phyloP scores from a whole-genome alignment of 2,888 invertebrate species.

The Eilema sororculum region DNA sequence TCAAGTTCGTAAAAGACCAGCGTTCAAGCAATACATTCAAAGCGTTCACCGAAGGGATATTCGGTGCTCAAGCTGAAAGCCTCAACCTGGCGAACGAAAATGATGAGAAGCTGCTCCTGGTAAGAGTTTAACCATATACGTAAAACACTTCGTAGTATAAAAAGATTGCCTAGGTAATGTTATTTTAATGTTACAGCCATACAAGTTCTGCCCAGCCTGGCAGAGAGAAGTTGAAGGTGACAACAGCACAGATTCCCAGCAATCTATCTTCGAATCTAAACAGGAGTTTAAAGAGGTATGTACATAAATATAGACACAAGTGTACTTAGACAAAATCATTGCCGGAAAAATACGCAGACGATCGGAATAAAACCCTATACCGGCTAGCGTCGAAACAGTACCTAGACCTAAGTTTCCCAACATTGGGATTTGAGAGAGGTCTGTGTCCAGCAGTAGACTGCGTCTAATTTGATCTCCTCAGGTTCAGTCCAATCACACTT shows the following conservation, averaged over 20 bases:
- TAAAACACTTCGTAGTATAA: neutral
- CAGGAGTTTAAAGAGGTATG: constrained; percentile 74
- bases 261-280: constrained; percentile 77
- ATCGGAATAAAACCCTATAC: no score
- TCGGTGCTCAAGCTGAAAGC: constrained; percentile 82
- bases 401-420: no score
- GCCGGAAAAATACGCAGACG: no score
- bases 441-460: no score
- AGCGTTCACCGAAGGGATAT: constrained; percentile 90
- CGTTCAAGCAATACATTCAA: constrained; percentile 88
- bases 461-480: no score
- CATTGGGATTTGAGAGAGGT: no score
- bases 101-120: constrained; percentile 79
- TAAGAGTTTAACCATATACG: constrained; percentile 45
- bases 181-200: no score
- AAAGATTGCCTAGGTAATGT: no score
- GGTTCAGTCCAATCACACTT: no score
- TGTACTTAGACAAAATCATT: no score
- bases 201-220: constrained; percentile 89
- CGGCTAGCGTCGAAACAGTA: no score
- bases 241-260: constrained; percentile 72
- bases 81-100: constrained; percentile 70
- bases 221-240: constrained; percentile 80
- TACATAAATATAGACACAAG: neutral
- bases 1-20: constrained; percentile 87